Conservation (phyloP, 2,113 vertebrate genomes). For the Pygoscelis antarcticus region DNA sequence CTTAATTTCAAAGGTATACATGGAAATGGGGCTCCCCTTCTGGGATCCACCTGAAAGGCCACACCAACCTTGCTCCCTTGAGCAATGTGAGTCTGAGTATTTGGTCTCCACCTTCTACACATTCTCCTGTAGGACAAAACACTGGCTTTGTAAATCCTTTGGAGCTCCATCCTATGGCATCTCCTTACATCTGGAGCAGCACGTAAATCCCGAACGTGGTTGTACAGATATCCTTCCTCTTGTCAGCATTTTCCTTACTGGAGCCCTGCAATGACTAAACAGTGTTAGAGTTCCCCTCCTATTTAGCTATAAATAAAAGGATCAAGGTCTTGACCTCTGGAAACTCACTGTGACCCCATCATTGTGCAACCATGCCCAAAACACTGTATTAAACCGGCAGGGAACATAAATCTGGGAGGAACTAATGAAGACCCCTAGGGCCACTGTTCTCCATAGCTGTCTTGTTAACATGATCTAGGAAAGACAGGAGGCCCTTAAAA, state of each 20-base stretch:
- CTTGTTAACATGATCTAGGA: conserved; percentile 49
- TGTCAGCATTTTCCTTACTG: not conserved
- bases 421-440: conserved; percentile 14
- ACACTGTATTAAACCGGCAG: not conserved
- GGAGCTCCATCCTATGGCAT: fast-evolving
- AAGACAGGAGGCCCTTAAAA: not conserved
- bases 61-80: fast-evolving
- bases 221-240: not conserved
- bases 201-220: fast-evolving
- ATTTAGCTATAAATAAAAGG: not conserved
- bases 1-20: not conserved
- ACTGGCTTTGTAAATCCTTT: not conserved
- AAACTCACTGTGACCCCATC: not conserved
- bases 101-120: not conserved
- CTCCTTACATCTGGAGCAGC: fast-evolving
- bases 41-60: fast-evolving
- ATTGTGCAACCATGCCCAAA: not conserved
- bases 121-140: not conserved
- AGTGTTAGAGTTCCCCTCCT: not conserved
- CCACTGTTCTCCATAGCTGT: not conserved
- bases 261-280: not conserved
- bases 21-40: not conserved
- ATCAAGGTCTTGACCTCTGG: not conserved
- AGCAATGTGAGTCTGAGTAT: not conserved
- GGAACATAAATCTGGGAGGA: conserved; percentile 10